Conservation (phyloP, 2,888 invertebrate species). For the Emmelina monodactyla region DNA sequence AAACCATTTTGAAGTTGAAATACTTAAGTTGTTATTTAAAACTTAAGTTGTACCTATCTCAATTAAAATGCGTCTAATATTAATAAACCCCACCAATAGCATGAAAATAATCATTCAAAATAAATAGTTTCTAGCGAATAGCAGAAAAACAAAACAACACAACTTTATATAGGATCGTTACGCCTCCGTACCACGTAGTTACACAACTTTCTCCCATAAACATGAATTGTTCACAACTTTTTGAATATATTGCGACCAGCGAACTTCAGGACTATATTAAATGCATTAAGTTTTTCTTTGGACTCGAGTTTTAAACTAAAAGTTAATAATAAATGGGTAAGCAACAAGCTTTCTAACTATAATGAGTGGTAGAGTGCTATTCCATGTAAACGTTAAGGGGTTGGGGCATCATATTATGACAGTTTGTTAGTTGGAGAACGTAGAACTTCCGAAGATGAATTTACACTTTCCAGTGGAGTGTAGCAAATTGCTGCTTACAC, state of each 20-base stretch:
- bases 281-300: slow-evolving; percentile 18
- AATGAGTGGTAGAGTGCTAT: slow-evolving; percentile 29
- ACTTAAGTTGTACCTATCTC: no score
- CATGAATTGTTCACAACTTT: slow-evolving; percentile 12
- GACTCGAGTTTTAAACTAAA: slow-evolving; percentile 18
- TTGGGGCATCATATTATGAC: slow-evolving; percentile 19
- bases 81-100: no score
- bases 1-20: no score
- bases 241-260: slow-evolving; percentile 15
- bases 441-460: neutral
- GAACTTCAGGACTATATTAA: slow-evolving; percentile 12
- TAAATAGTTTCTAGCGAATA: no score
- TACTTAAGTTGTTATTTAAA: no score
- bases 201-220: slow-evolving; percentile 4
- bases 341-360: slow-evolving; percentile 28
- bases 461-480: no score
- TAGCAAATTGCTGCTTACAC: no score
- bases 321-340: slow-evolving; percentile 20
- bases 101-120: no score
- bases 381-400: slow-evolving; percentile 22
- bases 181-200: slow-evolving; percentile 7
- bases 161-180: no score
- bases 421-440: neutral
- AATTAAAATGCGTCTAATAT: no score
- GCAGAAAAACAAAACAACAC: no score